Conservation (phyloP, 2,888 invertebrate species). For the Caenorhabditis sinica region DNA sequence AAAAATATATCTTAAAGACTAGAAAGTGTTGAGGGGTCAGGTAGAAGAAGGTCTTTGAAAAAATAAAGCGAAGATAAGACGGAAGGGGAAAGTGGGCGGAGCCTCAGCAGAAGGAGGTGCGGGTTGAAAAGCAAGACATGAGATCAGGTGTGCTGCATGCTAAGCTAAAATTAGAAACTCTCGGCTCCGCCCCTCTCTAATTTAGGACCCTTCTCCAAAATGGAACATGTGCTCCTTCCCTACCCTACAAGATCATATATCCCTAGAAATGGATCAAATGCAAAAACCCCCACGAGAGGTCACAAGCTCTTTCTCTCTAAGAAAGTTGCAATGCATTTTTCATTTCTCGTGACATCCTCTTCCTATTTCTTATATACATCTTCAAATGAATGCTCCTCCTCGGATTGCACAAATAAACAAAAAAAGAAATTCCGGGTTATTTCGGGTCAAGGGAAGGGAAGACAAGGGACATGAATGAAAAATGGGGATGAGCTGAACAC, state of each 20-base stretch:
- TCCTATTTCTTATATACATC: not conserved
- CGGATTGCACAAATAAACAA: constrained; percentile 27
- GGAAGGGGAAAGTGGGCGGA: too few relatives aligned
- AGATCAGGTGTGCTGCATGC: too few relatives aligned
- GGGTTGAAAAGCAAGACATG: too few relatives aligned
- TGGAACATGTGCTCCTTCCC: not conserved
- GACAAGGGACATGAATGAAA: not conserved
- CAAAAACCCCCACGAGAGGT: too few relatives aligned
- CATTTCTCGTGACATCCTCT: constrained; percentile 18
- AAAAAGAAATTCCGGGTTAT: constrained; percentile 34
- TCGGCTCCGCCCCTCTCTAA: too few relatives aligned
- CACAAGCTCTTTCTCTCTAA: not conserved
- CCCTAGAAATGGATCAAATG: constrained; percentile 32
- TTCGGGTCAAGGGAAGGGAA: constrained; percentile 34
- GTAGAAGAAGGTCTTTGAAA: not conserved
- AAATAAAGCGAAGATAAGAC: not conserved
- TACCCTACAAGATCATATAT: not conserved
- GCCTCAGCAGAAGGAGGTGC: too few relatives aligned
- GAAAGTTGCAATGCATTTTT: constrained; percentile 48
- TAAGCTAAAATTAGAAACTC: not conserved
- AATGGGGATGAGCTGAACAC: constrained; percentile 44
- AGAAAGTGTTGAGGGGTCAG: not conserved
- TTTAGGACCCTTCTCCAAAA: not conserved
- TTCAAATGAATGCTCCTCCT: not conserved
- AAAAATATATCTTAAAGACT: too few relatives aligned